Conservation (phyloP, 2,797 vertebrate species). For the Hippoglossus hippoglossus region DNA sequence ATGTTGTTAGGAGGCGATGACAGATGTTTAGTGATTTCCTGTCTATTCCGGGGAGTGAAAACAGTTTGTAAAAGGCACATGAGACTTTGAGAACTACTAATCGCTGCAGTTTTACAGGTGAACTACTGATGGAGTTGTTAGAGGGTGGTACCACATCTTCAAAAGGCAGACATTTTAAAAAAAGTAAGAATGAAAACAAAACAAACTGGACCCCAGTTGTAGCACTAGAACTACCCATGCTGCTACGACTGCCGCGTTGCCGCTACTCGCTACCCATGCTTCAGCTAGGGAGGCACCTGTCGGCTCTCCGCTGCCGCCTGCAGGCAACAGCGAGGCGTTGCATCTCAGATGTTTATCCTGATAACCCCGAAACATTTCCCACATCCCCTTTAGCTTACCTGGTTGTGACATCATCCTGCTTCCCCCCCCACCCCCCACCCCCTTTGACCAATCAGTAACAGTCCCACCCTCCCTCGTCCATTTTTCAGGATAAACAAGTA, state of each 20-base stretch:
- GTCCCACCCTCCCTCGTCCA: slow-evolving; percentile 25
- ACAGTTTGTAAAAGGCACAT: too few relatives aligned
- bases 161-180: background rate
- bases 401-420: slow-evolving; percentile 21
- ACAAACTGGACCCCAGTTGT: slow-evolving; percentile 54
- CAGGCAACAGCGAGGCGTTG: slow-evolving; percentile 67
- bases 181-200: slow-evolving; percentile 54
- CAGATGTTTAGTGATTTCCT: background rate
- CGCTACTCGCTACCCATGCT: slow-evolving; percentile 68
- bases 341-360: slow-evolving; percentile 88
- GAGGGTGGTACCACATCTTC: slow-evolving; percentile 76
- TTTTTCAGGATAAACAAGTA: slow-evolving; percentile 85
- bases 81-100: background rate
- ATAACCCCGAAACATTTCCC: slow-evolving; percentile 30
- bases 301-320: slow-evolving; percentile 54
- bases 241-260: slow-evolving; percentile 62
- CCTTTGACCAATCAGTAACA: background rate
- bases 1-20: slow-evolving; percentile 26
- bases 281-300: slow-evolving; percentile 69
- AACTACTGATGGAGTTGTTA: slow-evolving; percentile 74
- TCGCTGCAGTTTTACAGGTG: background rate
- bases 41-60: background rate
- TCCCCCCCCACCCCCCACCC: slow-evolving; percentile 11
- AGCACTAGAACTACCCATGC: slow-evolving; percentile 76
- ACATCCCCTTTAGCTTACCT: slow-evolving; percentile 67